A percentile compares a stretch with the other conserved stretches of the same genome.
phyloP scores from a whole-genome alignment of 2,113 vertebrate species.

The Mugil cephalus region DNA sequence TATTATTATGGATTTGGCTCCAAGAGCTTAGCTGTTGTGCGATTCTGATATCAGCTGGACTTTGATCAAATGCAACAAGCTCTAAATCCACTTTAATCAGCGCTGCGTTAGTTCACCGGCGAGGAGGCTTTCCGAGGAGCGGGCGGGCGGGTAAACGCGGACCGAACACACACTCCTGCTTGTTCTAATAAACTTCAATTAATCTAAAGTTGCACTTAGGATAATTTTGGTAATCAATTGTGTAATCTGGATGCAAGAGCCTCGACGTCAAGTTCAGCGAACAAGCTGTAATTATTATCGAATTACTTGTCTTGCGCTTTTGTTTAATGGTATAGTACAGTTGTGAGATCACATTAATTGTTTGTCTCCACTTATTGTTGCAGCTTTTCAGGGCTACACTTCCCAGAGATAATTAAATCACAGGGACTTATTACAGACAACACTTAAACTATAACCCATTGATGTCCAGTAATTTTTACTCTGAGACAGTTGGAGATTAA shows the following conservation, averaged over 20 bases:
- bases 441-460: no score
- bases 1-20: constrained; percentile 74
- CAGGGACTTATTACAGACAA: no score
- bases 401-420: no score
- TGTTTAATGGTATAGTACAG: background rate
- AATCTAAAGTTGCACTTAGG: constrained; percentile 13
- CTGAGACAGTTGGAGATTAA: no score
- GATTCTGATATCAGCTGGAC: constrained; percentile 76
- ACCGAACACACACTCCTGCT: constrained; percentile 17
- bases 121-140: constrained; percentile 45
- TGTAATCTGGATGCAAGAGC: constrained; percentile 23
- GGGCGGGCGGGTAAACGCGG: constrained; percentile 21
- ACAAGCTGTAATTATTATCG: background rate
- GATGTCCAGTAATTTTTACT: no score
- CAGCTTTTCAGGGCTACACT: no score
- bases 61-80: constrained; percentile 79
- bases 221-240: constrained; percentile 4
- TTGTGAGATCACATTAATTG: no score
- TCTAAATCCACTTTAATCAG: constrained; percentile 78
- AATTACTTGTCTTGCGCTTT: background rate
- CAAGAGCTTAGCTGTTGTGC: constrained; percentile 63
- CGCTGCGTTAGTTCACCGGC: constrained; percentile 52
- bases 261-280: background rate
- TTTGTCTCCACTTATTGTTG: no score
- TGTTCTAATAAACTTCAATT: constrained; percentile 18